Evolutionary conservation across 92 coral and sea anemone species (phyloP).

Genomic region (Ricordea florida): DNA sequence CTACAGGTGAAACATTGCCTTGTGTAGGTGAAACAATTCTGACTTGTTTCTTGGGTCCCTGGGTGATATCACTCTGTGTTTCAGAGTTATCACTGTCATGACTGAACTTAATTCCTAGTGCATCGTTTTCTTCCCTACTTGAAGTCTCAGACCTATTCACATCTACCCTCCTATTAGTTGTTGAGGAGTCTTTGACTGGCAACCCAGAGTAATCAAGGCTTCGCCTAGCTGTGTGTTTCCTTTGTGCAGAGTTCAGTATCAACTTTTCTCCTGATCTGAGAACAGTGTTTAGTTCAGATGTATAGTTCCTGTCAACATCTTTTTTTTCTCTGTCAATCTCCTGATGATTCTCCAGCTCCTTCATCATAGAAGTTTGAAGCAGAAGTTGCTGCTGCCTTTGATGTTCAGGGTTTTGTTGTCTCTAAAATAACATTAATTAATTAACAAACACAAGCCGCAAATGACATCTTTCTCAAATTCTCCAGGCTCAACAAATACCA

Average conservation of each 20-base stretch:
- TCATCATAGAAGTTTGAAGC: constrained; percentile 72
- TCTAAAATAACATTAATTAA: constrained; percentile 33
- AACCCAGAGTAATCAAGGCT: constrained; percentile 71
- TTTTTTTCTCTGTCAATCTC: neutral
- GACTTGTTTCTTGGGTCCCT: constrained; percentile 60
- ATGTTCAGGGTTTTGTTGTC: constrained; percentile 74
- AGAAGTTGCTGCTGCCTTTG: constrained; percentile 67
- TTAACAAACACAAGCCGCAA: neutral
- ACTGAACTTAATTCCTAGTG: neutral
- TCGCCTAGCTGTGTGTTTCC: constrained; percentile 54
- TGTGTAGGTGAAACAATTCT: constrained; percentile 73
- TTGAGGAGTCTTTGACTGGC: neutral
- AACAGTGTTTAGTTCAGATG: constrained; percentile 26
- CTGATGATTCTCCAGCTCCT: constrained; percentile 68
- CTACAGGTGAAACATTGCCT: constrained; percentile 5
- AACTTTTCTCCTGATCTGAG: constrained; percentile 16
- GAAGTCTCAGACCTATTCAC: too few relatives aligned
- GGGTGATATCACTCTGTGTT: neutral
- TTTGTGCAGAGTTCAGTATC: neutral
- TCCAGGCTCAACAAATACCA: too few relatives aligned
- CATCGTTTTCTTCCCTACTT: too few relatives aligned
- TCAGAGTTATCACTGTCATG: neutral
- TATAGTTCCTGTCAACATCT: neutral
- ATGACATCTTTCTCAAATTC: too few relatives aligned
- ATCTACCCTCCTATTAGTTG: too few relatives aligned